Percentiles rank a stretch among this genome's conserved stretches.
These are phyloP conservation scores for Echeneis naucrates DNA, from an alignment of 2,797 vertebrate genomes.

Conservation along the genomic window DNA sequence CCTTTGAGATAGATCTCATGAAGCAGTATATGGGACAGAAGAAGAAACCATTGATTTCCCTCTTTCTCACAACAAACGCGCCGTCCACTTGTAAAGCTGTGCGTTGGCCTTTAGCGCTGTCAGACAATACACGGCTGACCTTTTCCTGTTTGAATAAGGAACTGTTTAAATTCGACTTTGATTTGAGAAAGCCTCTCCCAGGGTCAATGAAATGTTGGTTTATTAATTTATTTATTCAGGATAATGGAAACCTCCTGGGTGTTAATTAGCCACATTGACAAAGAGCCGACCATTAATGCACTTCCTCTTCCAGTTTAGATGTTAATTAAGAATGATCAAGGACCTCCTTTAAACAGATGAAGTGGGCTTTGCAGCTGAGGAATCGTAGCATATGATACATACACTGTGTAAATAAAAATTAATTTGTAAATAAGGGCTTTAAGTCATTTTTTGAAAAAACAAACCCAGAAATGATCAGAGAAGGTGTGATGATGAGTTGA, in stretches of 20 bases:
- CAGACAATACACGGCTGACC: constrained; percentile 28
- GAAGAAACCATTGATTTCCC: constrained; percentile 26
- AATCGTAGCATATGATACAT: constrained; percentile 5
- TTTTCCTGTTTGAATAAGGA: constrained; percentile 59
- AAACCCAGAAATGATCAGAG: constrained; percentile 19
- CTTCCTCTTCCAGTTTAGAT: constrained; percentile 81
- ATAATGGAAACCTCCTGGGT: constrained; percentile 88
- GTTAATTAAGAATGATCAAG: constrained; percentile 77
- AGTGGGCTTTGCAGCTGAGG: constrained; percentile 36
- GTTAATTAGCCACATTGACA: constrained; percentile 91
- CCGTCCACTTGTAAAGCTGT: background rate
- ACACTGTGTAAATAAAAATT: constrained; percentile 5
- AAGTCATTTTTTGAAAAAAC: constrained; percentile 36
- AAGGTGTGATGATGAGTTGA: constrained; percentile 8
- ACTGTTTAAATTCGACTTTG: constrained; percentile 76
- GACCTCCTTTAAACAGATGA: constrained; percentile 54
- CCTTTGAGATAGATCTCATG: constrained; percentile 61
- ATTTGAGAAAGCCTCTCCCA: constrained; percentile 80
- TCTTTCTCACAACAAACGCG: background rate
- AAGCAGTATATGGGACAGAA: constrained; percentile 61
- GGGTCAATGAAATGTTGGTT: constrained; percentile 82
- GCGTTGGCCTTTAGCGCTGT: constrained; percentile 23
- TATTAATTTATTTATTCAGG: constrained; percentile 83
- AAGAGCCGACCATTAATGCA: constrained; percentile 85
- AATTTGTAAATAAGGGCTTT: constrained; percentile 12